phyloP scores from a whole-genome alignment of 2,888 invertebrate genomes.

The Podabrus alpinus region DNA sequence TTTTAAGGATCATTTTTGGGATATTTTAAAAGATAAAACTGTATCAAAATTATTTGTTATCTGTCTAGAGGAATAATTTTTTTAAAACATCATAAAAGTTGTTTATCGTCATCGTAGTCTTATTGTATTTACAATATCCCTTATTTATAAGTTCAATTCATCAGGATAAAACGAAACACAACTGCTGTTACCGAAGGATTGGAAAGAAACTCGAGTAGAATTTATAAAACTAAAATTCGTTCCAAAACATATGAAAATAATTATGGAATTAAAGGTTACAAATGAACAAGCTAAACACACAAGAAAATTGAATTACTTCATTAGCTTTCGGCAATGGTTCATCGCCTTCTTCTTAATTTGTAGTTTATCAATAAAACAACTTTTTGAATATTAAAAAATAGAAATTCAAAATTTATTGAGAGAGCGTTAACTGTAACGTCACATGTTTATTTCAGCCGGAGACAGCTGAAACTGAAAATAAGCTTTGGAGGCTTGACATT shows the following conservation, averaged over 20 bases:
- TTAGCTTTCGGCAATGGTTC: not conserved
- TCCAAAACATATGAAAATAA: not conserved
- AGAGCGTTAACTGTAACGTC: slow-evolving; percentile 8
- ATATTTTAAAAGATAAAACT: not conserved
- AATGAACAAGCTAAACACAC: not conserved
- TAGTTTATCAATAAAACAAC: too few relatives aligned
- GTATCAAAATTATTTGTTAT: not conserved
- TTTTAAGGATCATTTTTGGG: slow-evolving; percentile 12
- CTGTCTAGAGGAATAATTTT: not conserved
- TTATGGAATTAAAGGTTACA: too few relatives aligned
- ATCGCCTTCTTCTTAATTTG: not conserved
- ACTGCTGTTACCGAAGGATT: not conserved
- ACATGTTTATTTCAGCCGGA: slow-evolving; percentile 17
- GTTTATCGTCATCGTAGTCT: not conserved
- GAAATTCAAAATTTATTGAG: not conserved
- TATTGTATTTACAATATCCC: not conserved
- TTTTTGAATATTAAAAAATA: not conserved
- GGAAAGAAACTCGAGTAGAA: not conserved
- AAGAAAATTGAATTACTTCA: too few relatives aligned
- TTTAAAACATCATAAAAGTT: not conserved
- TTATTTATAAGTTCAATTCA: not conserved
- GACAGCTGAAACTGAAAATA: slow-evolving; percentile 24
- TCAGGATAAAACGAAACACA: not conserved
- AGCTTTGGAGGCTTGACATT: slow-evolving; percentile 17
- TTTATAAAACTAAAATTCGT: not conserved